These are phyloP conservation scores for Eonycteris spelaea DNA, from an alignment of 2,113 vertebrate species.

Conservation along the genomic window DNA sequence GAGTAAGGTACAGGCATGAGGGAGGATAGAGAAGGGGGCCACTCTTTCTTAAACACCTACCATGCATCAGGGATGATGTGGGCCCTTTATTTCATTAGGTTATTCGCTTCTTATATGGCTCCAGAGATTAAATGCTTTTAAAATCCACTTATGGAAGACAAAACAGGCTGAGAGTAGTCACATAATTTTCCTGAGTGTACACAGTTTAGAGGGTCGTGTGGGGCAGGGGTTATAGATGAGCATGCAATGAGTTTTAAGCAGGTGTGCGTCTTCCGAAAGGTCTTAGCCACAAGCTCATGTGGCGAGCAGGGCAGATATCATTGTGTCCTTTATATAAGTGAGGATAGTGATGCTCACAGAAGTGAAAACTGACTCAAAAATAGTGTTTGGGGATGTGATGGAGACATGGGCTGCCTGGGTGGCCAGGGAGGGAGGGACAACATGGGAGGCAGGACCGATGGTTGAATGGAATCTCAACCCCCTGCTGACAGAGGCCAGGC, in stretches of 20 bases:
- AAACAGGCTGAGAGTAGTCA: background rate
- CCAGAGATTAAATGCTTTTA: background rate
- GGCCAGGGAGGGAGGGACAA: too few relatives aligned
- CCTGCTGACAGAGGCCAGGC: background rate
- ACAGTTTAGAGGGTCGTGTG: background rate
- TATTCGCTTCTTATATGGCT: background rate
- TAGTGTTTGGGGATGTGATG: background rate
- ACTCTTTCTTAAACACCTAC: too few relatives aligned
- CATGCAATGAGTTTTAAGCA: background rate
- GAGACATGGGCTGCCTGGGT: background rate
- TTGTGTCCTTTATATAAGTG: too few relatives aligned
- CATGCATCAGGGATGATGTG: too few relatives aligned
- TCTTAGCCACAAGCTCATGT: background rate
- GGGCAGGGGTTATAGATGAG: background rate
- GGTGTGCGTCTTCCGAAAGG: background rate
- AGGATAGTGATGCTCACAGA: background rate
- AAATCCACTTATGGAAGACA: background rate
- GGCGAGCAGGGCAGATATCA: background rate
- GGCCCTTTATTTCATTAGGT: background rate
- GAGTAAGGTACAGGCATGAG: background rate
- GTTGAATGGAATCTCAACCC: background rate
- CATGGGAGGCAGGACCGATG: fast-evolving
- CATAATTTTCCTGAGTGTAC: background rate
- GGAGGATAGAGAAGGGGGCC: background rate
- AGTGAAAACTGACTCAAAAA: background rate